Evolutionary conservation across 1,140 invertebrate species (phyloP).

Genomic region (Pachypeltis micranthus): DNA sequence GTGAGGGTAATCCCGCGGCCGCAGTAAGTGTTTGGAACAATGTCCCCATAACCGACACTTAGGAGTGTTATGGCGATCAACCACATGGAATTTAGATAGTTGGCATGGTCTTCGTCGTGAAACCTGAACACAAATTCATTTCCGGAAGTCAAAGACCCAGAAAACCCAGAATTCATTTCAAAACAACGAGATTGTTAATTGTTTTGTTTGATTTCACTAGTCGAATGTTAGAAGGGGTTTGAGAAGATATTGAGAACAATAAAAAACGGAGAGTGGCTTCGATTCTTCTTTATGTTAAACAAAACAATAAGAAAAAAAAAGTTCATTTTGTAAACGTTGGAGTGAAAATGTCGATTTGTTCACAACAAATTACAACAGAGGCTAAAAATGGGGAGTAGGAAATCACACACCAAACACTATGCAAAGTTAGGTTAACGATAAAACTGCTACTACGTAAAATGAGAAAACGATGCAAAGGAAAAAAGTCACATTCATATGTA

Average conservation of each 20-base stretch:
- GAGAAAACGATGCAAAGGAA: slow-evolving; percentile 5
- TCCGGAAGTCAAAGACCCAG: neutral
- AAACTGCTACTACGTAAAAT: slow-evolving; percentile 11
- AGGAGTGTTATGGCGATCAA: slow-evolving; percentile 81
- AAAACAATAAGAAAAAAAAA: neutral
- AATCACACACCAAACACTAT: slow-evolving; percentile 19
- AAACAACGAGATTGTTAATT: neutral
- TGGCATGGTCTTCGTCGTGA: slow-evolving; percentile 76
- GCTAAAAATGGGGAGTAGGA: slow-evolving; percentile 10
- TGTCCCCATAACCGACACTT: slow-evolving; percentile 71
- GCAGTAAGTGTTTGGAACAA: slow-evolving; percentile 90
- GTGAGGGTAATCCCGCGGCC: slow-evolving; percentile 79
- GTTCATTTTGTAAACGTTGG: neutral
- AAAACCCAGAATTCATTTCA: neutral
- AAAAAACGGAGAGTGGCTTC: neutral
- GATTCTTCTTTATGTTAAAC: neutral
- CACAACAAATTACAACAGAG: slow-evolving; percentile 13
- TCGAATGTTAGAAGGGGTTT: neutral
- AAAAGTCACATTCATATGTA: slow-evolving; percentile 2
- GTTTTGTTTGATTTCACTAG: neutral
- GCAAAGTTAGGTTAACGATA: slow-evolving; percentile 9
- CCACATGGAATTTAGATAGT: slow-evolving; percentile 88
- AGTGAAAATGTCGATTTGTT: too few relatives aligned
- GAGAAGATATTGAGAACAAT: neutral
- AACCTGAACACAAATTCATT: slow-evolving; percentile 43